A percentile compares a stretch with the other conserved stretches of the same genome.
These are phyloP conservation scores for Amphiura filiformis DNA, from an alignment of 35 echinoderm and acorn worm species.

Conservation along the genomic window DNA sequence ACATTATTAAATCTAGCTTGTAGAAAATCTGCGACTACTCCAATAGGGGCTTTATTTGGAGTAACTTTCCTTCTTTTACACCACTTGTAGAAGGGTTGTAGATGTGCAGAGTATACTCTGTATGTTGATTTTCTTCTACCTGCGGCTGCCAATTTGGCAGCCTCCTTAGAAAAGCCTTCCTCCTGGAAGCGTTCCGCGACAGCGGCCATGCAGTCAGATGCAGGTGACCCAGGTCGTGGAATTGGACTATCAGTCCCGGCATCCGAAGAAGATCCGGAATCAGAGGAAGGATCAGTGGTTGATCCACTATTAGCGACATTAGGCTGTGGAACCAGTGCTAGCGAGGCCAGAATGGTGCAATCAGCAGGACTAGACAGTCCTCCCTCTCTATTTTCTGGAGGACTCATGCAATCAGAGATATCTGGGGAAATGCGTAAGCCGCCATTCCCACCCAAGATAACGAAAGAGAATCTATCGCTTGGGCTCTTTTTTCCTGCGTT, in stretches of 20 bases:
- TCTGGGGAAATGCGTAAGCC: not conserved
- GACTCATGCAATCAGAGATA: not conserved
- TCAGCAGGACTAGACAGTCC: not conserved
- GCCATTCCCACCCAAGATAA: not conserved
- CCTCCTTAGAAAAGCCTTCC: not conserved
- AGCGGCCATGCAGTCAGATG: not conserved
- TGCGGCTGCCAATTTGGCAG: not conserved
- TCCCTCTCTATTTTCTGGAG: not conserved
- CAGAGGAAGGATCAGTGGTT: not conserved
- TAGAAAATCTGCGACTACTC: not conserved
- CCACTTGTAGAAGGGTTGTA: not conserved
- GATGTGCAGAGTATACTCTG: not conserved
- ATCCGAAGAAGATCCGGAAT: not conserved
- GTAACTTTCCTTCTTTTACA: not conserved
- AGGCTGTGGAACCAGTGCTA: not conserved
- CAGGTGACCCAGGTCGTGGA: not conserved
- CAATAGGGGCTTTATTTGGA: not conserved
- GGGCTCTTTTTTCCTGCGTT: not conserved
- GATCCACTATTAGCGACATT: not conserved
- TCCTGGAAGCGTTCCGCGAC: not conserved
- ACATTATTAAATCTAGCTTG: not conserved
- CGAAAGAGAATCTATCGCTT: not conserved
- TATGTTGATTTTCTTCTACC: not conserved
- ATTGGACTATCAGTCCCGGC: not conserved
- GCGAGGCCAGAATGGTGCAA: conserved; percentile 3